phyloP scores from a whole-genome alignment of 2,888 invertebrate genomes.

The Nemotelus pantherinus region DNA sequence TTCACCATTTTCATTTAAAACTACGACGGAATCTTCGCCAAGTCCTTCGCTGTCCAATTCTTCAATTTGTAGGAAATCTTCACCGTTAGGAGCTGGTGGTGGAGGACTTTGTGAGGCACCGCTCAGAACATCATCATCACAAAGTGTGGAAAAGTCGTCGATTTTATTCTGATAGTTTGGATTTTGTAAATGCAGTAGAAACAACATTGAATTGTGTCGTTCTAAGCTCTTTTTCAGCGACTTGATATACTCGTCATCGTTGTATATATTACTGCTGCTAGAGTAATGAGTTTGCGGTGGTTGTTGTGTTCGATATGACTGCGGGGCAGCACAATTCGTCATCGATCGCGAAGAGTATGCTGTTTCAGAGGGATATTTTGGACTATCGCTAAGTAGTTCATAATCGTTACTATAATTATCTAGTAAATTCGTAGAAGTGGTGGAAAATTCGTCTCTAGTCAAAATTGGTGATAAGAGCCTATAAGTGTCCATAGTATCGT shows the following conservation, averaged over 20 bases:
- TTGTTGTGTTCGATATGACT: background rate
- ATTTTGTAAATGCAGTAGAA: constrained; percentile 62
- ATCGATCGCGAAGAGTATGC: background rate
- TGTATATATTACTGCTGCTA: constrained; percentile 59
- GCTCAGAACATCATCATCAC: constrained; percentile 56
- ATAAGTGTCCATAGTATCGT: constrained; percentile 47
- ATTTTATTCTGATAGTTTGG: constrained; percentile 59
- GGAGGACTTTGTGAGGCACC: constrained; percentile 76
- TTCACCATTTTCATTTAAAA: constrained; percentile 26
- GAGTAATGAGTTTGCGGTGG: constrained; percentile 46
- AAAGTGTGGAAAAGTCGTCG: constrained; percentile 53
- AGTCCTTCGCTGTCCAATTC: background rate
- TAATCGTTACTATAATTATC: constrained; percentile 43
- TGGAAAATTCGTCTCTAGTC: background rate
- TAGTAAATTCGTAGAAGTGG: constrained; percentile 44
- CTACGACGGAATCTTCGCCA: background rate
- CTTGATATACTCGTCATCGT: constrained; percentile 63
- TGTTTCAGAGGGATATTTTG: constrained; percentile 1
- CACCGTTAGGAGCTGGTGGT: constrained; percentile 82
- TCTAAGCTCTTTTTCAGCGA: constrained; percentile 62
- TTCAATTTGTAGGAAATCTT: constrained; percentile 54
- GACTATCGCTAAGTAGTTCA: constrained; percentile 7
- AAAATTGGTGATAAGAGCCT: constrained; percentile 11
- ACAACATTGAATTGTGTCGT: constrained; percentile 63
- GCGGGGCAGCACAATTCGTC: background rate